Evolutionary conservation across 2,113 vertebrate species (phyloP), one percentile per base, ranked within the genome.

Genomic region (Trichechus manatus): DNA sequence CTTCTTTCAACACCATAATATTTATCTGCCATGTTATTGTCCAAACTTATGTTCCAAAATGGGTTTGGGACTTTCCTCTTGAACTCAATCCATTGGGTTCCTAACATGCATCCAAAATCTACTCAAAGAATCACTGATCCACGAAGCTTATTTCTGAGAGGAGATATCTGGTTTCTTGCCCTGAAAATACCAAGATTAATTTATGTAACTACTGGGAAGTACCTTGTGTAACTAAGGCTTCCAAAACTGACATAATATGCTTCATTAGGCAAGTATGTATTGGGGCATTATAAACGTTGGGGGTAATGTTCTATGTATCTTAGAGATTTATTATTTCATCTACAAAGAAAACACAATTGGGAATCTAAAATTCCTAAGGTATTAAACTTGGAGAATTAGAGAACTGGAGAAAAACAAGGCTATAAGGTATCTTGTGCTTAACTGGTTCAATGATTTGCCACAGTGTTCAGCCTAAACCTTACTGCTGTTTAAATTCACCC

Each of bases 101-200:
- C 59, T 89, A 93, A 15, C 83, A 86, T 72, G 93, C 96, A 97
- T 97, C 95, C 97, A 95, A 97, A 93, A 81, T 90, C 82, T 93
- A 97, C 84, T 96, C 97, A 96, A 94, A 89, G 78, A 97, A 92
- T 90, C 94, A 77, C 77, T 94, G 97, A 94, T 90, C 42, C 93
- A 96, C 80, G 93, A 93, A 97, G 93, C 88, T 75, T 93, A 90
- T 97, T 97, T 97, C 95, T 96, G 97, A 97, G 56, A 87, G 63
- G 83, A 97, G 8, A 93, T 89, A 96, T 96, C 92, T 27, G 56
- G 84, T 91, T 98, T 97, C 97, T 93, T 94, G 96, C 90, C 64
- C 85, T 93, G 90, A 96, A 98, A 98, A 93, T 84, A 96, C 70
- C 72, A 92, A 96, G 97, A 98, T 97, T 98, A 98, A 98, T 98